phyloP scores from a whole-genome alignment of 2,888 invertebrate genomes.

The Odontomyia ornata region DNA sequence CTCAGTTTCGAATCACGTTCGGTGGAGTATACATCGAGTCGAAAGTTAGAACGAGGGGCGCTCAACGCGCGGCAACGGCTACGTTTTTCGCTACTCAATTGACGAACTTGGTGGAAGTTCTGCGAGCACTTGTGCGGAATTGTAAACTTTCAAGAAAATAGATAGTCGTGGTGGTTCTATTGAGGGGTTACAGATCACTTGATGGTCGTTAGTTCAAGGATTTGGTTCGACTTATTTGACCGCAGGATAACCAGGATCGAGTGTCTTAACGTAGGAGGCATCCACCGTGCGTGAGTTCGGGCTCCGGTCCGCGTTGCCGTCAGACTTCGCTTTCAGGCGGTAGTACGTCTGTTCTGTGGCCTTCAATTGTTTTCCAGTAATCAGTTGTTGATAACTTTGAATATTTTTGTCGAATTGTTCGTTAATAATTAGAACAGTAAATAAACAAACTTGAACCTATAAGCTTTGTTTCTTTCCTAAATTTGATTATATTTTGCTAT shows the following conservation, averaged over 20 bases:
- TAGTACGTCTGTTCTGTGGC: not conserved
- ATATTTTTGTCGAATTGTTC: too few species aligned
- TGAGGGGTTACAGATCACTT: too few species aligned
- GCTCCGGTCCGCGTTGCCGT: not conserved
- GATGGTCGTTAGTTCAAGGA: too few species aligned
- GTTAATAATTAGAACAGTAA: too few species aligned
- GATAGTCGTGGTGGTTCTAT: not conserved
- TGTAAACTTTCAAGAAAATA: not conserved
- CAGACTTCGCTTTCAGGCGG: not conserved
- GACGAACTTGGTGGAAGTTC: not conserved
- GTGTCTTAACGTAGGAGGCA: too few species aligned
- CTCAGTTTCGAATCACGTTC: slow-evolving; percentile 64
- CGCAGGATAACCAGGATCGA: too few species aligned
- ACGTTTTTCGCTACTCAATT: not conserved
- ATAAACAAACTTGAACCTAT: too few species aligned
- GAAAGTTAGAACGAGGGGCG: not conserved
- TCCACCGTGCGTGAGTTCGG: too few species aligned
- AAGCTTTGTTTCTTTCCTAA: too few species aligned
- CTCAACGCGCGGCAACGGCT: not conserved
- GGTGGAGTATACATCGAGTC: slow-evolving; percentile 61
- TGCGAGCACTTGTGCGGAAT: not conserved
- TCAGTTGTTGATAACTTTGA: not conserved
- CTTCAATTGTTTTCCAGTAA: not conserved
- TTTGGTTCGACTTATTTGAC: too few species aligned
- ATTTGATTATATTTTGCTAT: too few species aligned